Evolutionary conservation across 2,113 vertebrate genomes (phyloP).

Genomic region (Poeciliopsis turrubarensis): DNA sequence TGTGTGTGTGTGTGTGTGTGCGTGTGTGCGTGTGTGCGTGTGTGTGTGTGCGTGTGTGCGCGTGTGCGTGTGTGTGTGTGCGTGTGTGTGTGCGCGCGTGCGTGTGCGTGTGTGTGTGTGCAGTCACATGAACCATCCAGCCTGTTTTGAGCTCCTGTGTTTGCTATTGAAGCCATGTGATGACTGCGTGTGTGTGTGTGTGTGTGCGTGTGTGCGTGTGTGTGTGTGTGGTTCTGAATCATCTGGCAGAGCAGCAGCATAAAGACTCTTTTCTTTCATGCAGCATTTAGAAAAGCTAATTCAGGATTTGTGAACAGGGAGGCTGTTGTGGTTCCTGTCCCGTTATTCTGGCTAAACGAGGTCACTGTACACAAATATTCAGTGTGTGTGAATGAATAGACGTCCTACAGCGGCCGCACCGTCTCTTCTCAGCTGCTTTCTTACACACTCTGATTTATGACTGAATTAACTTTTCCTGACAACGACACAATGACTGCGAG

Average conservation of each 20-base stretch:
- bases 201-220: conserved; percentile 20
- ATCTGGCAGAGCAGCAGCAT: conserved; percentile 23
- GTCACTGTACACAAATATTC: conserved; percentile 7
- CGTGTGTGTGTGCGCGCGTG: conserved; percentile 17
- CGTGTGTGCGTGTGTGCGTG: conserved; percentile 1
- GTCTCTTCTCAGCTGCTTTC: neutral
- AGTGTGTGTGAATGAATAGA: neutral
- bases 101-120: conserved; percentile 8
- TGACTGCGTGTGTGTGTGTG: conserved; percentile 7
- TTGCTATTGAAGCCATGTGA: conserved; percentile 57
- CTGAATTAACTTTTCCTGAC: conserved; percentile 3
- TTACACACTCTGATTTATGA: neutral
- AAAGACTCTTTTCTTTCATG: conserved; percentile 41
- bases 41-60: conserved; percentile 6
- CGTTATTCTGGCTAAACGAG: conserved; percentile 6
- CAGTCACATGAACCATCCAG: conserved; percentile 45
- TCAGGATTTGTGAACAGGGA: conserved; percentile 26
- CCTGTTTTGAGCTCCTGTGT: conserved; percentile 36
- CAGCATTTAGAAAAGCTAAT: conserved; percentile 30
- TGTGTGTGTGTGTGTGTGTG: conserved; percentile 8
- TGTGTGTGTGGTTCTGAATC: conserved; percentile 27
- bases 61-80: neutral
- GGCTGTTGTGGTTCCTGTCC: conserved; percentile 29
- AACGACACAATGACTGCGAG: neutral
- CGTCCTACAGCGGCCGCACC: neutral